Evolutionary conservation across 2,888 invertebrate genomes (phyloP), one percentile per base, ranked within the genome.

Genomic region (Cataglyphis livida): DNA sequence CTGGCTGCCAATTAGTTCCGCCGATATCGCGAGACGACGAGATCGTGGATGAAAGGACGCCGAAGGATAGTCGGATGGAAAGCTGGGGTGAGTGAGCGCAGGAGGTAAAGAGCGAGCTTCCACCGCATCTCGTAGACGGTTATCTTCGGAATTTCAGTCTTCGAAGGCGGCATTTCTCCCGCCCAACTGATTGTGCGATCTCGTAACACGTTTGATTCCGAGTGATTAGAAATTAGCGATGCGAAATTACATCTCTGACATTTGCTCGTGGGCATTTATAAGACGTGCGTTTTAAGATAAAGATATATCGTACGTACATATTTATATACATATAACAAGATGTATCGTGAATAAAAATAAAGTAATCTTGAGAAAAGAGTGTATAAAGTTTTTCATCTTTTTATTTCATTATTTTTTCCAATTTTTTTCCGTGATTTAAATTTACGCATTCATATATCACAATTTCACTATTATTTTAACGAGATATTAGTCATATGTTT

Each of bases 161-260:
- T 59, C 48, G 62, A 76, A 57, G 76, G 73, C 81, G 54, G 62
- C 87, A 86, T 89, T 85, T 79, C 89, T 81, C 85, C 84, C 86
- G 86, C 78, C 70, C 71, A 84, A 85, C 83, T 73, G 76, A 86
- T 84, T 87, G 86, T 85, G 86, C 86, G 85, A 89, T 89, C 89
- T 81, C 85, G 86, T 89, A 87, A 85, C 85, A 82, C 84, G 89
- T 87, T n/a, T 84, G 79, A 84, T 87, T 89, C 89, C 89, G 75
- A 25, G 25, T 1, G 25, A 25, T 25, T 83, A 79, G 83, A 87
- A 89, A 89, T 89, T 89, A 89, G 87, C 79, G 86, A 73, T 84
- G 84, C 73, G 87, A 81, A 81, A 89, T 89, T 86, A 89, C 85
- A 84, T 84, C 38, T 82, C 71, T n/a, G 48, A 48, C n/a, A 7